These are phyloP conservation scores for Anodontia alba DNA, from an alignment of 2,888 invertebrate genomes.

Conservation along the genomic window DNA sequence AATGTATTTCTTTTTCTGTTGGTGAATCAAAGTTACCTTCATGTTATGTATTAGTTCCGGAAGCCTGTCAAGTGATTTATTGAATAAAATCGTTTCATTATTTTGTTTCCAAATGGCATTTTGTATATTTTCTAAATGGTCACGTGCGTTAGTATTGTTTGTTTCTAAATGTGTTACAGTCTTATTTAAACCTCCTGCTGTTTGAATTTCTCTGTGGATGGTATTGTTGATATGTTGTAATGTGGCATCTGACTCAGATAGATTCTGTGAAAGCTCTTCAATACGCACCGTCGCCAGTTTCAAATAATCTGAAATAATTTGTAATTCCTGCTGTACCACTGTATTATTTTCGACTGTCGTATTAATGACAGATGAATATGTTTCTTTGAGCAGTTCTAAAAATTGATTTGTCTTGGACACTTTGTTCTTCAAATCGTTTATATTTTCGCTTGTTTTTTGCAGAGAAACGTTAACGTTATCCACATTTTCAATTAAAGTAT, in stretches of 20 bases:
- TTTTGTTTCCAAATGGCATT: neutral
- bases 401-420: neutral
- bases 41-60: neutral
- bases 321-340: neutral
- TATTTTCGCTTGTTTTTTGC: neutral
- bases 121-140: neutral
- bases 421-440: neutral
- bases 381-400: neutral
- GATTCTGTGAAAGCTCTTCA: neutral
- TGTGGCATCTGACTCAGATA: neutral
- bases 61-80: neutral
- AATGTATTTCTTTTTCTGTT: neutral
- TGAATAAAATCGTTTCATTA: neutral
- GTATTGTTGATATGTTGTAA: neutral
- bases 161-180: neutral
- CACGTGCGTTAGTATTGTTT: neutral
- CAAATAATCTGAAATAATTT: neutral
- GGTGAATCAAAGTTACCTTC: neutral
- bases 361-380: neutral
- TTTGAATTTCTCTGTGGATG: neutral
- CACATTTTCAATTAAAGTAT: neutral
- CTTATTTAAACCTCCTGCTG: neutral
- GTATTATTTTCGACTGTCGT: neutral
- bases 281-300: neutral
- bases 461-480: neutral